Base-by-base conservation (phyloP, 2,888 invertebrate genomes). In the Phyto melanocephala region DNA sequence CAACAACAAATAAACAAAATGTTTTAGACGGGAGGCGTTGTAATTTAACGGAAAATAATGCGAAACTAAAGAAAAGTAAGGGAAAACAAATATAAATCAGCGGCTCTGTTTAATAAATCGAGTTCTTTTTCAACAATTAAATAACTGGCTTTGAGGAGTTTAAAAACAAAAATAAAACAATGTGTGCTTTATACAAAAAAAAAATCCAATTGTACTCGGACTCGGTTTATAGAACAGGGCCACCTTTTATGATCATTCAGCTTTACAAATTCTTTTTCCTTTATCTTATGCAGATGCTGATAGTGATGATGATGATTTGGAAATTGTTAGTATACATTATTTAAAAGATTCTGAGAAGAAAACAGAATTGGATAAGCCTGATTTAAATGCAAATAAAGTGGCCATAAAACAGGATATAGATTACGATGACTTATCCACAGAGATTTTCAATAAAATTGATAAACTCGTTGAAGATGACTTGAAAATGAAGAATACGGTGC, bases 281-380 rank as follows among this genome's bases (percentile, higher is more conserved):
- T 24, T 50, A 28, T 6, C 7, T 24, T 42, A 42, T 56, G 10
- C 20, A 50, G 40, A 4, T 40, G 5, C 17, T 56, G 75, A 67
- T n/a, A 67, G 60, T 13, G 82, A 82, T 24, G 68, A 82, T 24
- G 68, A 68, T 76, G 82, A 82, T 67, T 62, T 82, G 33, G 75
- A 79, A 76, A 54, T 82, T 15, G 33, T 82, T 22, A 62, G 75
- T 11, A 5, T 75, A 22, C 60, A 75, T 15, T 71, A 79, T 62
- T 5, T 15, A 6, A n/a, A 13, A 1, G 50, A 72, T 7, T 35
- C 24, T 11, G 15, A 63, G 7, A 65, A 40, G 3, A 15, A 22
- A 20, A 7, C 11, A 35, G 13, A 52, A 1, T 0, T n/a, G 20
- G 17, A 2, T 15, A 58, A 33, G 5, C 0, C 8, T 10, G 45